A percentile compares a stretch with the other conserved stretches of the same genome.
Evolutionary conservation across 2,888 invertebrate genomes (phyloP).

Genomic region (Onchidella celtica): DNA sequence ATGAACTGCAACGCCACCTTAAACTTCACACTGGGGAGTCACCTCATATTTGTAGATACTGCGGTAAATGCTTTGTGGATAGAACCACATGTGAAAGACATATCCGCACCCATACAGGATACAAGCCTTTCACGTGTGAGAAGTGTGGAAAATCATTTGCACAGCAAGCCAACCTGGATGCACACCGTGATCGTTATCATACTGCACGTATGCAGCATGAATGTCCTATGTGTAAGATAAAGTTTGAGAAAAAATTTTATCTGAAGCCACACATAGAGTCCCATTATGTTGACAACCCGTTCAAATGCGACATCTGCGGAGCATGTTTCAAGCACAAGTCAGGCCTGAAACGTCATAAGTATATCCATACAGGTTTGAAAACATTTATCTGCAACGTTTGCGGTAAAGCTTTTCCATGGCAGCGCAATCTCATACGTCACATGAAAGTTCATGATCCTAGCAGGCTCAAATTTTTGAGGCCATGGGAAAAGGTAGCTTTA

Average conservation of each 20-base stretch:
- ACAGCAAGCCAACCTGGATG: background rate
- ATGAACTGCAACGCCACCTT: background rate
- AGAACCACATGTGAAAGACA: background rate
- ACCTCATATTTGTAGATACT: background rate
- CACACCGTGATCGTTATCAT: background rate
- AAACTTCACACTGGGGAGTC: background rate
- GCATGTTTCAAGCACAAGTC: background rate
- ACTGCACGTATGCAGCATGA: background rate
- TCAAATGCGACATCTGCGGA: conserved; percentile 1
- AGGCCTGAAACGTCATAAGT: background rate
- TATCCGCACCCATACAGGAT: background rate
- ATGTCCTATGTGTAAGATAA: background rate
- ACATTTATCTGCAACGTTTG: background rate
- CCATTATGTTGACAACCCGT: conserved; percentile 1
- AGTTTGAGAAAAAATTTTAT: background rate
- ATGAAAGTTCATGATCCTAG: background rate
- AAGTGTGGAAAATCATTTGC: background rate
- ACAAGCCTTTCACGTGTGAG: background rate
- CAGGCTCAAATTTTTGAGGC: background rate
- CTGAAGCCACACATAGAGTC: background rate
- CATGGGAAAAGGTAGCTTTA: background rate
- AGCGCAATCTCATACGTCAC: background rate
- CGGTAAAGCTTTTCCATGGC: background rate
- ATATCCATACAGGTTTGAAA: background rate
- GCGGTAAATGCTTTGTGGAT: background rate